phyloP scores from a whole-genome alignment of 2,113 vertebrate genomes.

The Hemiprocne comata region DNA sequence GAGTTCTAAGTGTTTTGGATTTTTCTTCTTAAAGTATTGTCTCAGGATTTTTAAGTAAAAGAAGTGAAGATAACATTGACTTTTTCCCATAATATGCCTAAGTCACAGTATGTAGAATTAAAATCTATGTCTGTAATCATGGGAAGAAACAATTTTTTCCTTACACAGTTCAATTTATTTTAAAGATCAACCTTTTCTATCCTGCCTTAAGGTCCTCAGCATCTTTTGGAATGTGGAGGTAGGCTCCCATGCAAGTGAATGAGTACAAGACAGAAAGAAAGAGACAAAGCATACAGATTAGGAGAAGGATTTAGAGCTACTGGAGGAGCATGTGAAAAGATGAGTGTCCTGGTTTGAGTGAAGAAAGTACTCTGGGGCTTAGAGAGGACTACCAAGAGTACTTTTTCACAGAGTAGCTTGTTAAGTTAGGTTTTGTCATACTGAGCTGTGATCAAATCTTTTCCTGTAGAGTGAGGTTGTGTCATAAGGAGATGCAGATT shows the following conservation, averaged over 20 bases:
- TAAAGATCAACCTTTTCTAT: background rate
- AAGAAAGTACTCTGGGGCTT: background rate
- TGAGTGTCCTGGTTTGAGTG: background rate
- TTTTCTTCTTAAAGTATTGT: slow-evolving; percentile 5
- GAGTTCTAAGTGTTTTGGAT: background rate
- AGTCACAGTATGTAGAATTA: background rate
- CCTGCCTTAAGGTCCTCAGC: background rate
- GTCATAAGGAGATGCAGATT: background rate
- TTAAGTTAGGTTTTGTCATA: background rate
- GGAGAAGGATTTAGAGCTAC: no score
- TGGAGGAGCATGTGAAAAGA: background rate
- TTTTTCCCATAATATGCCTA: background rate
- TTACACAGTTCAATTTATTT: background rate
- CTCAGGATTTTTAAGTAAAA: background rate
- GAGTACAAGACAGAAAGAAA: background rate
- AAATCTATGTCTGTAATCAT: background rate
- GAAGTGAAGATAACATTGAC: background rate
- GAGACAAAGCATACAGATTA: background rate
- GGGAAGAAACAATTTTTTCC: background rate
- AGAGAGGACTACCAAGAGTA: background rate
- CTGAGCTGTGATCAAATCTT: background rate
- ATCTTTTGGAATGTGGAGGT: background rate
- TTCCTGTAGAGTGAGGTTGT: background rate
- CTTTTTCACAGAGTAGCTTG: background rate
- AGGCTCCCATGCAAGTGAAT: background rate